phyloP scores from a whole-genome alignment of 2,888 invertebrate genomes.

The Mystacides longicornis region DNA sequence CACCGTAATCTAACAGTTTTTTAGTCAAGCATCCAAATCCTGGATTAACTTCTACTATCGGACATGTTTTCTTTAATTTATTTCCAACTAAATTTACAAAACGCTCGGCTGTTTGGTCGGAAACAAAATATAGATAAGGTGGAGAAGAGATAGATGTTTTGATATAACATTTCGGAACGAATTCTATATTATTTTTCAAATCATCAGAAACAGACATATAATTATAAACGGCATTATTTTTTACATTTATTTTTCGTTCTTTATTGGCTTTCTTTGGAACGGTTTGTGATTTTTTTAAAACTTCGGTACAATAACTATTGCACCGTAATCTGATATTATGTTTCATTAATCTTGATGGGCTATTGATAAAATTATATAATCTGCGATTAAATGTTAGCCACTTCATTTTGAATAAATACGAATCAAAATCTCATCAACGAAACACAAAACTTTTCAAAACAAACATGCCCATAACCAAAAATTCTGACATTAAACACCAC shows the following conservation, averaged over 20 bases:
- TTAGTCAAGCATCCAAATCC: conserved; percentile 59
- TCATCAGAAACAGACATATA: neutral
- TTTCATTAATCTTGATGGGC: no score
- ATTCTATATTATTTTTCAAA: neutral
- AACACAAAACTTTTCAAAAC: no score
- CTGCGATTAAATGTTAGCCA: no score
- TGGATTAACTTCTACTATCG: conserved; percentile 61
- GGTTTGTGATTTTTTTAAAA: no score
- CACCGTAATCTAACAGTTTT: conserved; percentile 47
- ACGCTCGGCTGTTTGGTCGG: conserved; percentile 37
- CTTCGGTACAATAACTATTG: no score
- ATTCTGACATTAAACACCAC: no score
- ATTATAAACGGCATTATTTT: neutral
- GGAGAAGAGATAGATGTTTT: conserved; percentile 31
- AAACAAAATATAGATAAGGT: conserved; percentile 42
- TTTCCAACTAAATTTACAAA: conserved; percentile 36
- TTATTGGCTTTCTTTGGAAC: neutral
- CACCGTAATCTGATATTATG: no score
- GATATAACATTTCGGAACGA: neutral
- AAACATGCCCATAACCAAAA: no score
- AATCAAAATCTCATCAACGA: no score
- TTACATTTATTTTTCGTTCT: neutral
- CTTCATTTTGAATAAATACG: no score
- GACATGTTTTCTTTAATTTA: conserved; percentile 33
- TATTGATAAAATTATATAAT: no score